Base-by-base conservation (phyloP, 2,797 vertebrate species). In the Adelosebastes latens region DNA sequence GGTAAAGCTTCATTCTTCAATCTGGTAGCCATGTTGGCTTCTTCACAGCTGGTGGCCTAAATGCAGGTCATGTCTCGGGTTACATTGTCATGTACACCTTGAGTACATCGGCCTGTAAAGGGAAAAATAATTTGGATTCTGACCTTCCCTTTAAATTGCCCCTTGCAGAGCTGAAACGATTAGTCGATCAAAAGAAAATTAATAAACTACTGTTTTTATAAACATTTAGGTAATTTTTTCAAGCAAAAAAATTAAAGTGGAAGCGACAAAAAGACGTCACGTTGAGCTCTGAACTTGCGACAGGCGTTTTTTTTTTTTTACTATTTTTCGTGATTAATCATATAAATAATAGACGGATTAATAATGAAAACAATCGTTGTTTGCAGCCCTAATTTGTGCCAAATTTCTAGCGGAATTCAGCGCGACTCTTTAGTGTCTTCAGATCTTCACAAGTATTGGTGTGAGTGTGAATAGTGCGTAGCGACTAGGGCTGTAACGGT, bases 11-110 rank as follows among this genome's bases (percentile, higher is more conserved):
- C n/a, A 27, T n/a, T 59, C 4, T 32, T 22, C 18, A 18, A 25
- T 5, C 13, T 22, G 18, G 13, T 5, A 10, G 75, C 68, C 86
- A 70, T 76, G 75, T 83, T 76, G 13, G 60, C 64, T 6, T 64
- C 72, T 13, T 68, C 55, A 65, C 25, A 76, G 29, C 49, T 4
- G 39, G 55, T n/a, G 62, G 65, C 24, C 60, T 61, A 64, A 84
- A 84, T 80, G 77, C 56, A 67, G 49, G 59, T 9, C 3, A 0
- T 18, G 53, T 56, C 67, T 81, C 42, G 31, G 3, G 56, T 85
- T 72, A 63, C 59, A 10, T 52, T 64, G 29, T 24, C 58, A n/a
- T 6, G n/a, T 1, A 9, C n/a, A 34, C 14, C 13, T 71, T 52
- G 20, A 55, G 42, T 7, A 20, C 2, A n/a, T 42, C 0, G 2